These are phyloP conservation scores for Anser brachyrhynchus DNA, from an alignment of 2,113 vertebrate species.

Conservation along the genomic window DNA sequence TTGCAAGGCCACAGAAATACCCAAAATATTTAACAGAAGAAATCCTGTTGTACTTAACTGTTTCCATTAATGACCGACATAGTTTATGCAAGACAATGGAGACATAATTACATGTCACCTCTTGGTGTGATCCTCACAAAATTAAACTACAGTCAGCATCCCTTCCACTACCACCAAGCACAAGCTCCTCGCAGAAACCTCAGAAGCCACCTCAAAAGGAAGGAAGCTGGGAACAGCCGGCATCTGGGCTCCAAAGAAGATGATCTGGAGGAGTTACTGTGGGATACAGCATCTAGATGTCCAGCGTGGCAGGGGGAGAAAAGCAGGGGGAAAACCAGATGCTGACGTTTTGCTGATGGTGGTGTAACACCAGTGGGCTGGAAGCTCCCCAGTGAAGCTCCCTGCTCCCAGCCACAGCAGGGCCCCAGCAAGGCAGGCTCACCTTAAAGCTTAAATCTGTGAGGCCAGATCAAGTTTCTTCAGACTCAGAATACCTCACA, in stretches of 20 bases:
- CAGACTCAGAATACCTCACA: neutral
- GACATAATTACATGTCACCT: neutral
- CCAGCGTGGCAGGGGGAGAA: neutral
- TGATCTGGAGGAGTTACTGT: neutral
- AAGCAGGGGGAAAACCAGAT: fast-evolving
- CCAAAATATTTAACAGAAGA: neutral
- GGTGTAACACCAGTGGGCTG: neutral
- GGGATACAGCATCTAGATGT: neutral
- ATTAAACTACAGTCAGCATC: neutral
- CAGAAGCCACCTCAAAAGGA: neutral
- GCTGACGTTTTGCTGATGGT: neutral
- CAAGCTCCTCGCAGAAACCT: neutral
- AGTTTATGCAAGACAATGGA: neutral
- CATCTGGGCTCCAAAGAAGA: neutral
- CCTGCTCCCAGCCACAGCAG: neutral
- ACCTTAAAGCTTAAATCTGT: neutral
- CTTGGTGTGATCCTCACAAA: neutral
- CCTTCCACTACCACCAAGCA: neutral
- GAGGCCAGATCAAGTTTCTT: neutral
- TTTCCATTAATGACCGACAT: neutral
- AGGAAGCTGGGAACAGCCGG: fast-evolving
- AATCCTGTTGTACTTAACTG: neutral
- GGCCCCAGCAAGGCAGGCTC: neutral
- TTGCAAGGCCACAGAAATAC: neutral
- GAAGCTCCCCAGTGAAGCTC: neutral